Conservation (phyloP, 2,797 vertebrate genomes). For the Kryptopterus vitreolus region DNA sequence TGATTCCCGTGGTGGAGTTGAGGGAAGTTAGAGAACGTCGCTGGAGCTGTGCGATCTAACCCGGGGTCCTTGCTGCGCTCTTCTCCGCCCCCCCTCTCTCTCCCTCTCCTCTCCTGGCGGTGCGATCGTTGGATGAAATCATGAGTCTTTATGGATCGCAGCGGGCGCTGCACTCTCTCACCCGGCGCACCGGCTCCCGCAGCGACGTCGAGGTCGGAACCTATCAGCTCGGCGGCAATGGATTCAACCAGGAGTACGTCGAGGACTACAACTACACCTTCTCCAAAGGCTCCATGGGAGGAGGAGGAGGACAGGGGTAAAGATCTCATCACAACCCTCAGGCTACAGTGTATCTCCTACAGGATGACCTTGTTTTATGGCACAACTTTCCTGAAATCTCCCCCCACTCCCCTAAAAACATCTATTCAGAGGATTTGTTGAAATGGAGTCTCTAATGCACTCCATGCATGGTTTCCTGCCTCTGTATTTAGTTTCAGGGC, state of each 20-base stretch:
- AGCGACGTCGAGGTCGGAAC: constrained; percentile 54
- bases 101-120: no score
- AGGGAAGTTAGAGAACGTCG: no score
- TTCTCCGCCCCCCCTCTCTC: no score
- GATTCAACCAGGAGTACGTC: constrained; percentile 55
- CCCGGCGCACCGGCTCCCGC: constrained; percentile 54
- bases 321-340: background rate
- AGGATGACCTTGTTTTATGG: background rate
- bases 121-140: background rate
- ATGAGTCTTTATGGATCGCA: constrained; percentile 69
- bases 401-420: background rate
- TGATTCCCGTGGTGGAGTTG: no score
- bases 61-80: background rate
- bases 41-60: no score
- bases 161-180: constrained; percentile 48
- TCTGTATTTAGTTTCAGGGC: constrained; percentile 4
- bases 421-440: background rate
- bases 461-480: background rate
- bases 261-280: constrained; percentile 59
- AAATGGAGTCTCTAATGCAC: background rate
- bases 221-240: constrained; percentile 64
- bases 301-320: constrained; percentile 60
- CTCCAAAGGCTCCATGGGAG: constrained; percentile 48
- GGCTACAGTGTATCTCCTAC: background rate
- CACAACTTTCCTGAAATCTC: background rate